These are phyloP conservation scores for Chitala chitala DNA, from an alignment of 2,113 vertebrate genomes.

Conservation along the genomic window DNA sequence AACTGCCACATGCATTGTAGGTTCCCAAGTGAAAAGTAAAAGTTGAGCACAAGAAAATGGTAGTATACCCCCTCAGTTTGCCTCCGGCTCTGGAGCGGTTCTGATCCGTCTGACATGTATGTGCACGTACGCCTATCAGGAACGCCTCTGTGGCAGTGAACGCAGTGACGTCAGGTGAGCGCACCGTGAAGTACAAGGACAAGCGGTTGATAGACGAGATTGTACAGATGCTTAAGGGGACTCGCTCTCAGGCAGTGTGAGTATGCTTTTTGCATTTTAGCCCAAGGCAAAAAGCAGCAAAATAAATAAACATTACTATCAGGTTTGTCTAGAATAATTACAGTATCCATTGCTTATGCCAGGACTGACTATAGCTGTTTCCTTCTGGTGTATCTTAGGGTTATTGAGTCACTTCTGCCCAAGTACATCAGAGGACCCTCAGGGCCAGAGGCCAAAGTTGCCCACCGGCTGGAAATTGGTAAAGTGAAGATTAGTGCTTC, in stretches of 20 bases:
- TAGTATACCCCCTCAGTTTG: neutral
- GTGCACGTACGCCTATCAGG: conserved; percentile 40
- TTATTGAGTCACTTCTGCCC: conserved; percentile 53
- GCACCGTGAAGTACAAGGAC: conserved; percentile 58
- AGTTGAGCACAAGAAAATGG: neutral
- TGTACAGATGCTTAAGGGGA: conserved; percentile 58
- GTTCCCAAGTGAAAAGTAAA: neutral
- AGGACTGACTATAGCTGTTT: no score
- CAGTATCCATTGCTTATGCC: no score
- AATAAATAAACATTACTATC: neutral
- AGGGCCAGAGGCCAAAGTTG: conserved; percentile 59
- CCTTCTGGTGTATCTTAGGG: conserved; percentile 34
- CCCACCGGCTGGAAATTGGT: conserved; percentile 45
- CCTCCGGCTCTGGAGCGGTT: neutral
- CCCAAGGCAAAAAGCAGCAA: neutral
- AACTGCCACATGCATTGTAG: neutral
- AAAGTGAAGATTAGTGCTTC: conserved; percentile 25
- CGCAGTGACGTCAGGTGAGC: conserved; percentile 55
- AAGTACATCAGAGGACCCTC: conserved; percentile 53
- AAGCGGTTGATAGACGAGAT: conserved; percentile 50
- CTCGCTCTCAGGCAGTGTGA: conserved; percentile 56
- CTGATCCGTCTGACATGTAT: neutral
- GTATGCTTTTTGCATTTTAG: conserved; percentile 25
- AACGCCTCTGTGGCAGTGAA: conserved; percentile 65
- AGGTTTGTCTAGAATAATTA: neutral